Evolutionary conservation across 2,113 vertebrate genomes (phyloP), one percentile per base, ranked within the genome.

Genomic region (Meleagris gallopavo): DNA sequence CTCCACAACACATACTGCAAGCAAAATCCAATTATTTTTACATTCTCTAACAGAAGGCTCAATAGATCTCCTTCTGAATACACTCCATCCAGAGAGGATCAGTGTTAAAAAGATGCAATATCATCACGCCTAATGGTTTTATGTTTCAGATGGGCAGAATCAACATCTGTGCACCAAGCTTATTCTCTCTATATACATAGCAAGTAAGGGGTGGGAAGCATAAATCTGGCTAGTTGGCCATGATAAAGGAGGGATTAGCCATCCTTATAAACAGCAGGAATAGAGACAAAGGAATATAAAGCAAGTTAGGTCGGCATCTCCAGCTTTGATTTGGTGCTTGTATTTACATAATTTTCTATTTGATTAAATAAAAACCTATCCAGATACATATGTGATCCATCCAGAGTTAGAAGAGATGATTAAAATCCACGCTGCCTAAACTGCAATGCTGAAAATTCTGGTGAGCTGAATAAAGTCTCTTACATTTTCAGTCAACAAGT

Each of bases 201-300:
- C 1, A 2, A 72, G 60, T 6, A 22, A 62, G 25, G 38, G 64
- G 45, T 62, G 82, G 89, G 86, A 80, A 86, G 52, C 58, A 34
- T 14, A 83, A 57, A 87, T 84, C 69, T 43, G 16, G 22, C 48
- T 50, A 77, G 75, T 82, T 74, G 38, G 84, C 73, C 40, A 24
- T n/a, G 77, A 83, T 79, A 89, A 75, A 95, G 82, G 46, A 69
- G 41, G 89, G 91, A 95, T 94, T 76, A 94, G 46, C n/a, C 58
- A 73, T 22, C 78, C 86, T 72, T 62, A 48, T 7, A 60, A 76
- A 86, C n/a, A 76, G 64, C 52, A 58, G 80, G 55, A 58, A 76
- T 2, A 40, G 57, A 86, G 69, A 83, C 64, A 94, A 87, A 80
- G 50, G 60, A 76, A 46, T 36, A 54, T 16, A 80, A 71, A 69